phyloP scores from a whole-genome alignment of 2,797 vertebrate species.

The Danio albolineatus region DNA sequence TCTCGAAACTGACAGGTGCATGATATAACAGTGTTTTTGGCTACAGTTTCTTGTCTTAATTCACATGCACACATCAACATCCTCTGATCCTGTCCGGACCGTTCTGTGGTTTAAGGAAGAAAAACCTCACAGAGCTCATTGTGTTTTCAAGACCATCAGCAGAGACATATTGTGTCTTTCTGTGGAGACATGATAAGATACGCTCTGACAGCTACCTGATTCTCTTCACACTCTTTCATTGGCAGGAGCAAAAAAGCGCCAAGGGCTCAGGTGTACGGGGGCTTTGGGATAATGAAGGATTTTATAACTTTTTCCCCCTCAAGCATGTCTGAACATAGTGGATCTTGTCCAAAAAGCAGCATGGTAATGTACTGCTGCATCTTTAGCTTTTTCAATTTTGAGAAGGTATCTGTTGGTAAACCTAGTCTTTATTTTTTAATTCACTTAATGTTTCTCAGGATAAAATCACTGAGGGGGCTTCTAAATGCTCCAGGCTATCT shows the following conservation, averaged over 20 bases:
- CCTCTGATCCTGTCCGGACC: not conserved
- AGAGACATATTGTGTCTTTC: constrained; percentile 55
- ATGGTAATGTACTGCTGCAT: constrained; percentile 46
- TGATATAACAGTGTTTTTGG: too few species aligned
- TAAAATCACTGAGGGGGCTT: too few species aligned
- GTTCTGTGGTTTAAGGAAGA: constrained; percentile 15
- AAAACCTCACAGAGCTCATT: constrained; percentile 44
- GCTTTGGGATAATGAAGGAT: constrained; percentile 58
- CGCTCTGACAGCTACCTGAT: constrained; percentile 62
- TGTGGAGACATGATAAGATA: constrained; percentile 60
- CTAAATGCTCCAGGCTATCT: too few species aligned
- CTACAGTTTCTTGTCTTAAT: not conserved
- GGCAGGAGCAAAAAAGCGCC: constrained; percentile 53
- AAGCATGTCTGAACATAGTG: constrained; percentile 56
- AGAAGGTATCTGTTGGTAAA: constrained; percentile 11
- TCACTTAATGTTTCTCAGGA: too few species aligned
- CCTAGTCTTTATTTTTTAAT: not conserved
- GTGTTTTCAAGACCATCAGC: constrained; percentile 42
- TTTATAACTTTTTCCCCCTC: constrained; percentile 57
- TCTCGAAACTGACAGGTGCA: too few species aligned
- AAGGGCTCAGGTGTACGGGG: constrained; percentile 60
- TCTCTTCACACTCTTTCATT: constrained; percentile 60
- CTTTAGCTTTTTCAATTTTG: constrained; percentile 32
- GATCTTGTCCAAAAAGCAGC: constrained; percentile 44
- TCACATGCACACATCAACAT: not conserved